phyloP scores from a whole-genome alignment of 1,140 invertebrate species.

The Drosophila albomicans region DNA sequence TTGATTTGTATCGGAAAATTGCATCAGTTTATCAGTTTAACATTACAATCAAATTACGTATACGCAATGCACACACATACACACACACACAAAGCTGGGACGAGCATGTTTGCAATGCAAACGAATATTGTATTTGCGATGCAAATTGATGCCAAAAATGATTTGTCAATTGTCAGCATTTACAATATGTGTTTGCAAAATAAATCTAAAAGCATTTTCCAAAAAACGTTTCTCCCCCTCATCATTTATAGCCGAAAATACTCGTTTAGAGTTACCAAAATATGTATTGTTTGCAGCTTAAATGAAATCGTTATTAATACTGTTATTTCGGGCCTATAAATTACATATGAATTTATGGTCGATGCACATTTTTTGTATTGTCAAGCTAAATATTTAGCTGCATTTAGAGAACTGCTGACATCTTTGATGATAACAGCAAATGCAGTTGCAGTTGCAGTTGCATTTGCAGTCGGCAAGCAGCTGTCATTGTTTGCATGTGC shows the following conservation, averaged over 20 bases:
- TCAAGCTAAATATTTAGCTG: background rate
- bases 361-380: background rate
- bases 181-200: conserved; percentile 18
- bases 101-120: conserved; percentile 19
- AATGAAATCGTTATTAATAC: background rate
- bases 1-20: conserved; percentile 54
- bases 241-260: background rate
- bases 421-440: background rate
- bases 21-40: conserved; percentile 59
- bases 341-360: background rate
- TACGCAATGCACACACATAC: conserved; percentile 15
- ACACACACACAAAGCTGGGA: background rate
- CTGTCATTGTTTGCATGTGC: background rate
- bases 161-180: conserved; percentile 17
- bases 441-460: conserved; percentile 6
- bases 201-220: conserved; percentile 7
- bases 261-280: background rate
- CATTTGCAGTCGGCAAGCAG: background rate
- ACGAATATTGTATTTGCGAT: conserved; percentile 15
- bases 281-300: background rate
- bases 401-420: background rate
- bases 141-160: conserved; percentile 36
- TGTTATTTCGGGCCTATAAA: background rate
- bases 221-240: background rate
- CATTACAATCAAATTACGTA: conserved; percentile 47